phyloP scores from a whole-genome alignment of 2,113 vertebrate genomes.

The Erpornis zantholeuca region DNA sequence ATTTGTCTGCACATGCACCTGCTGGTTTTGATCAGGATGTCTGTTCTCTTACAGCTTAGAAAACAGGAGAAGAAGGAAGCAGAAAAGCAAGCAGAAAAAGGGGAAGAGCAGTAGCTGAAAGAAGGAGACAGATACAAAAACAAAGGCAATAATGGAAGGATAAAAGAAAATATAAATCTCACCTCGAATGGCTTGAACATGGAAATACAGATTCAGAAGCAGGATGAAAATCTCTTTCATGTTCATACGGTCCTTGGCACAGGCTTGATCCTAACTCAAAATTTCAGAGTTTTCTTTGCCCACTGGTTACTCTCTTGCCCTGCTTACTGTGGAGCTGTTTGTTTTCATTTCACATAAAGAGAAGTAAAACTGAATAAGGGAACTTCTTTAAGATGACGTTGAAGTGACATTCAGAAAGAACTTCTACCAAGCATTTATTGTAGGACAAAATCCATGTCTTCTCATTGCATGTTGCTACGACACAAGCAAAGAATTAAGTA shows the following conservation, averaged over 20 bases:
- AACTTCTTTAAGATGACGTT: not conserved
- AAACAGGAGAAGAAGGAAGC: not conserved
- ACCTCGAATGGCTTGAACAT: constrained; percentile 7
- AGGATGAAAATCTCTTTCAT: not conserved
- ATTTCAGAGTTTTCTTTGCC: not conserved
- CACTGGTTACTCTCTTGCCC: not conserved
- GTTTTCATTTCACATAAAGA: not conserved
- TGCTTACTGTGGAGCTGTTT: not conserved
- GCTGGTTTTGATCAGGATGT: not conserved
- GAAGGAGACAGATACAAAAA: not conserved
- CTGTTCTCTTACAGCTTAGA: not conserved
- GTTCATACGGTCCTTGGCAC: not conserved
- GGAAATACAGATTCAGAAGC: not conserved
- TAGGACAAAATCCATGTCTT: not conserved
- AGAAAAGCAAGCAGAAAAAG: not conserved
- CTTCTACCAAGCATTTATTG: not conserved
- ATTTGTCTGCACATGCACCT: not conserved
- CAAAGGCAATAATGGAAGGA: not conserved
- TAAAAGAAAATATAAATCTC: not conserved
- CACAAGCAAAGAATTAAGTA: not conserved
- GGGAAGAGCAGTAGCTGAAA: not conserved
- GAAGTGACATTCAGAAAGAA: not conserved
- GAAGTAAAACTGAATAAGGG: constrained; percentile 48
- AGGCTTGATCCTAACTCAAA: not conserved
- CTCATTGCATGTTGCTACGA: not conserved